Conservation (phyloP, 2,888 invertebrate species). For the Endomychus coccineus region DNA sequence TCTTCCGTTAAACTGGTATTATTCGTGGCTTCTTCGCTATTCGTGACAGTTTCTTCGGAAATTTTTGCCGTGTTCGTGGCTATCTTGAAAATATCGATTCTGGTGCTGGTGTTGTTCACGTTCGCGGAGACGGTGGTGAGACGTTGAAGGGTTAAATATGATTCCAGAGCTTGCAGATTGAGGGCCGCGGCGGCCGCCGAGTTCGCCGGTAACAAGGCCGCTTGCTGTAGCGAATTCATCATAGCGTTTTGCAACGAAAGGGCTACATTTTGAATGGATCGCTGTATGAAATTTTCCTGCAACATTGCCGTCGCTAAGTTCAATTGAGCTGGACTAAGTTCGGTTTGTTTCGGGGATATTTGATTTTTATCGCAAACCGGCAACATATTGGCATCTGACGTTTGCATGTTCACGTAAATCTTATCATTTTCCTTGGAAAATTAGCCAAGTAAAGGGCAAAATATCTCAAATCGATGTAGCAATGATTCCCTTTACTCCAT, state of each 20-base stretch:
- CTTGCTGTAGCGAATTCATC: slow-evolving; percentile 77
- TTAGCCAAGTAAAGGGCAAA: too few relatives aligned
- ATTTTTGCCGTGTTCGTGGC: slow-evolving; percentile 52
- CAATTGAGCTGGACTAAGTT: slow-evolving; percentile 14
- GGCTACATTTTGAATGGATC: slow-evolving; percentile 63
- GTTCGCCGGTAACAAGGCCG: slow-evolving; percentile 72
- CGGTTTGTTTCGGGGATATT: slow-evolving; percentile 25
- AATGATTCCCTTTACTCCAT: too few relatives aligned
- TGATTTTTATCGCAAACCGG: slow-evolving; percentile 14
- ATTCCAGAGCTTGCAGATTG: slow-evolving; percentile 78
- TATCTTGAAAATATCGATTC: slow-evolving; percentile 59
- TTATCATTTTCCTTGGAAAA: too few relatives aligned
- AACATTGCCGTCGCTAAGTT: slow-evolving; percentile 48
- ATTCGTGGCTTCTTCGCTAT: slow-evolving; percentile 31
- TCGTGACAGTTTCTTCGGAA: slow-evolving; percentile 36
- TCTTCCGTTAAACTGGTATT: slow-evolving; percentile 48
- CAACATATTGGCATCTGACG: slow-evolving; percentile 13
- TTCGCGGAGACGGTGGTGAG: slow-evolving; percentile 61
- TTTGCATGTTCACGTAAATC: slow-evolving; percentile 26
- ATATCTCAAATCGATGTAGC: too few relatives aligned
- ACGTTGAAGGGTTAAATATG: slow-evolving; percentile 75
- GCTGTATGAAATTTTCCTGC: slow-evolving; percentile 55
- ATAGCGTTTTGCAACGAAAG: slow-evolving; percentile 77
- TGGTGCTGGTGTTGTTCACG: slow-evolving; percentile 38
- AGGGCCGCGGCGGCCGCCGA: slow-evolving; percentile 79